phyloP scores from a whole-genome alignment of 2,797 vertebrate genomes.

The Emys orbicularis region DNA sequence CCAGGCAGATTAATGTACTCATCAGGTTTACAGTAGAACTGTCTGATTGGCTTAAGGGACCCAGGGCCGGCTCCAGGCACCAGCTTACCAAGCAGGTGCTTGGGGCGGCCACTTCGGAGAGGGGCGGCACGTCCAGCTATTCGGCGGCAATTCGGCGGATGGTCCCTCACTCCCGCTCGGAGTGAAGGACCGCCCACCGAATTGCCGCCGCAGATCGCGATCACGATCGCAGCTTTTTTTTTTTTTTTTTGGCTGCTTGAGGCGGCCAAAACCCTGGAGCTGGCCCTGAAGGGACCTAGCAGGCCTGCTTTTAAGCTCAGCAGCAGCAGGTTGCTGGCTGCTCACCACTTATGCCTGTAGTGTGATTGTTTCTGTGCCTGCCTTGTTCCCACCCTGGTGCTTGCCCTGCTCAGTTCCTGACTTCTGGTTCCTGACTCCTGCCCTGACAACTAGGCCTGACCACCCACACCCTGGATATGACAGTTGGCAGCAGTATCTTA shows the following conservation, averaged over 20 bases:
- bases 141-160: no score
- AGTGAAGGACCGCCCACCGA: no score
- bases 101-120: no score
- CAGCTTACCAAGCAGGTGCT: no score
- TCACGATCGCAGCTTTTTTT: no score
- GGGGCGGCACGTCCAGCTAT: no score
- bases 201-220: no score
- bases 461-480: not conserved
- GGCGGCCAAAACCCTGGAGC: no score
- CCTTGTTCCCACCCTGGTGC: not conserved
- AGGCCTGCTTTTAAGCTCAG: not conserved
- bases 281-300: no score
- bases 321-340: not conserved
- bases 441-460: not conserved
- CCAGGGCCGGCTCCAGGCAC: no score
- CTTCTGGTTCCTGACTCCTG: not conserved
- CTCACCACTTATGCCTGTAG: not conserved
- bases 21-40: not conserved
- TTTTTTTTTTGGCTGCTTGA: no score
- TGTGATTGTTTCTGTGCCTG: not conserved
- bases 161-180: no score
- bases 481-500: not conserved
- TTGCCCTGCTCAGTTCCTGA: not conserved
- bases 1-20: not conserved
- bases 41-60: not conserved